Percentiles rank a stretch among this genome's conserved stretches.
Conservation (phyloP, 53 echinoderm and acorn worm genomes). For the Luidia sarsii region DNA sequence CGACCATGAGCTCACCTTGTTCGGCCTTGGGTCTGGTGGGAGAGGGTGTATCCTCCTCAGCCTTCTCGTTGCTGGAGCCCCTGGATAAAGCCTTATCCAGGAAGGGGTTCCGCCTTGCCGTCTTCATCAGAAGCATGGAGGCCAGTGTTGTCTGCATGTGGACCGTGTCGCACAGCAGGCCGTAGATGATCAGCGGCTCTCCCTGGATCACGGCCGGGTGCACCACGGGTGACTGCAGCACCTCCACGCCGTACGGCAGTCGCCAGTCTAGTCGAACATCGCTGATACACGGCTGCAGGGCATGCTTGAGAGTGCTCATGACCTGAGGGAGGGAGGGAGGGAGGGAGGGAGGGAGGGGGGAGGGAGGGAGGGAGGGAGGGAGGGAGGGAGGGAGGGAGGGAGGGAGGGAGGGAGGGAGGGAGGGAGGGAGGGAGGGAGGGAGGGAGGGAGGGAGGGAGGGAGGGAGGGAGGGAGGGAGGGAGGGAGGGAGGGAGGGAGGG, state of each 20-base stretch:
- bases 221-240: slow-evolving; percentile 75
- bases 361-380: no score
- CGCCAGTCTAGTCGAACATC: slow-evolving; percentile 85
- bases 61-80: slow-evolving; percentile 68
- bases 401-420: no score
- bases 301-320: slow-evolving; percentile 67
- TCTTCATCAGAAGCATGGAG: slow-evolving; percentile 72
- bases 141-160: slow-evolving; percentile 87
- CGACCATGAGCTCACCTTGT: no score
- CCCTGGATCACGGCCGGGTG: slow-evolving; percentile 76
- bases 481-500: no score
- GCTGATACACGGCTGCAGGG: slow-evolving; percentile 93
- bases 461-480: no score
- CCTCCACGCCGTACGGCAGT: slow-evolving; percentile 84
- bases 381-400: no score
- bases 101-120: slow-evolving; percentile 69
- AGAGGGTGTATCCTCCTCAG: slow-evolving; percentile 44
- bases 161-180: slow-evolving; percentile 83
- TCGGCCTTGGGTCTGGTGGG: slow-evolving; percentile 55
- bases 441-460: no score
- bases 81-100: slow-evolving; percentile 65
- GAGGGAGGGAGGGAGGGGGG: no score
- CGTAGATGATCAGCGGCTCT: slow-evolving; percentile 90
- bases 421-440: no score
- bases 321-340: slow-evolving; percentile 68